These are phyloP conservation scores for Notolabrus celidotus DNA, from an alignment of 2,797 vertebrate genomes.

Conservation along the genomic window DNA sequence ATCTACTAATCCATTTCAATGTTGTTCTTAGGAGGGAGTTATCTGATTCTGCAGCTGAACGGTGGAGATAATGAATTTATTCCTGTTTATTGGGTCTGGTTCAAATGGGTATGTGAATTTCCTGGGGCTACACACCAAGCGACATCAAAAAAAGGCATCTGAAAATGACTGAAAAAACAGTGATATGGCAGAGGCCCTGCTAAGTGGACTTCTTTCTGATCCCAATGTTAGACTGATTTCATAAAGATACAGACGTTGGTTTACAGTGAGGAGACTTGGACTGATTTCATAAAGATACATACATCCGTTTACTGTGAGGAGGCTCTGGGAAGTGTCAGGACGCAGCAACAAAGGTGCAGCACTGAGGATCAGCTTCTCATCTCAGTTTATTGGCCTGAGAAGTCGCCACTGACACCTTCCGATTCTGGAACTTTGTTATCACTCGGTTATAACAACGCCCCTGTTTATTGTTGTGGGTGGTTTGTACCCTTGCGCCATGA, in stretches of 20 bases:
- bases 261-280: conserved; percentile 35
- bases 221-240: conserved; percentile 32
- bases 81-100: conserved; percentile 59
- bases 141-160: conserved; percentile 12
- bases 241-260: conserved; percentile 31
- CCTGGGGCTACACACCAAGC: conserved; percentile 50
- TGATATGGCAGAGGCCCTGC: conserved; percentile 37
- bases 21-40: conserved; percentile 11
- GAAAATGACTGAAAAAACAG: conserved; percentile 48
- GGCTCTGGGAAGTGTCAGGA: conserved; percentile 63
- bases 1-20: conserved; percentile 46
- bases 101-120: conserved; percentile 60
- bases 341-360: conserved; percentile 32
- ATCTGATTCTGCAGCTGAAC: conserved; percentile 58
- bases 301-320: conserved; percentile 38
- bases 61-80: conserved; percentile 62
- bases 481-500: conserved; percentile 64
- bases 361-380: conserved; percentile 27
- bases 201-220: conserved; percentile 3
- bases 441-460: conserved; percentile 42
- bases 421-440: conserved; percentile 57
- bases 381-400: conserved; percentile 15
- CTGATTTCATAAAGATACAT: conserved; percentile 13
- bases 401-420: conserved; percentile 11
- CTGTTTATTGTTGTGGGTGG: conserved; percentile 65